Base-by-base conservation (phyloP, 2,888 invertebrate genomes). In the Balanococcus diminutus region DNA sequence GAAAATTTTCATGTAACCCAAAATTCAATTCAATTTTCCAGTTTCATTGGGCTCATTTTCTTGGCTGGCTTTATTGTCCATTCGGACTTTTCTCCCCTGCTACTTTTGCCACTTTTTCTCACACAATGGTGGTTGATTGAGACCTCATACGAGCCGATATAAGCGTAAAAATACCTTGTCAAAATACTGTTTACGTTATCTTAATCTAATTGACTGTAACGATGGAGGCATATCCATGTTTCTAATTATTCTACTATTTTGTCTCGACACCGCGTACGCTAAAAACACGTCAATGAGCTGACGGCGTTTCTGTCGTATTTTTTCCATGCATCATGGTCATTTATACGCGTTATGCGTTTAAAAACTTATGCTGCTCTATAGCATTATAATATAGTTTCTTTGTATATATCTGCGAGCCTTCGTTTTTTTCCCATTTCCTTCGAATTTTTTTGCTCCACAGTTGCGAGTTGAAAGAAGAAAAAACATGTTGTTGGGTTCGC, bases 131-230 rank as follows among this genome's bases (percentile, higher is more conserved):
- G 9, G 22, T 56, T 56, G 56, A 56, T 56, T 56, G 56, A 56
- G 56, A 56, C 56, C 22, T 56, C 22, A 56, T 56, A 56, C 56
- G 56, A 56, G 56, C 56, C 56, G 5, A 19, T 19, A 56, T 56
- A 56, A 56, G 56, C 56, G 56, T 56, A 56, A 56, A 56, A 56
- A 56, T 56, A 56, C 56, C 56, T 56, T 56, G 56, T 56, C 56
- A 56, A 56, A 56, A 56, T 56, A 56, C 6, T 56, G 56, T 56
- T 56, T 56, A 56, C 56, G 56, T 56, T 56, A 56, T 56, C 56
- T 56, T 56, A 56, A 56, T 56, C 56, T 56, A 56, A 56, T 56
- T 56, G 56, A 56, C 56, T 56, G 56, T 56, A 56, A 56, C 56
- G 56, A 56, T 56, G 56, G 56, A 56, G 56, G 56, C 56, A 56